Evolutionary conservation across 2,113 vertebrate species (phyloP).

Genomic region (Thamnaconus septentrionalis): DNA sequence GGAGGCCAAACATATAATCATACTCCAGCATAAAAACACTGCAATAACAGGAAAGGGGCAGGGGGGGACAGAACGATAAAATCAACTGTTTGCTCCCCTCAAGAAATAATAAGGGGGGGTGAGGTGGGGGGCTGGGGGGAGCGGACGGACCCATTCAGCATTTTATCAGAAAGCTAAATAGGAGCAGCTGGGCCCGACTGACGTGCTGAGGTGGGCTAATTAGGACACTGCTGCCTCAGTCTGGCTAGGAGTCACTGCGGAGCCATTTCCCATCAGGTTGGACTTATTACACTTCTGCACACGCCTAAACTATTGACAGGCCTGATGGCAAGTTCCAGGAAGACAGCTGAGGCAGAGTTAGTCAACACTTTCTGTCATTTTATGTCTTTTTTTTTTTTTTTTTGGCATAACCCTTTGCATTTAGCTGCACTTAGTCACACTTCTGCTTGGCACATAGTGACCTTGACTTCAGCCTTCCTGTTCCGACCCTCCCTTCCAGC

Average conservation of each 20-base stretch:
- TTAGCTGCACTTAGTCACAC: conserved; percentile 12
- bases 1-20: conserved; percentile 65
- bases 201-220: conserved; percentile 65
- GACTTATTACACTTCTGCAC: conserved; percentile 2
- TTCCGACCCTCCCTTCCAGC: conserved; percentile 56
- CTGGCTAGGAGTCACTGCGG: conserved; percentile 37
- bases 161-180: conserved; percentile 67
- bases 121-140: conserved; percentile 1
- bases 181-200: conserved; percentile 60
- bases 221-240: conserved; percentile 55
- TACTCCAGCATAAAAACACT: conserved; percentile 40
- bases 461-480: conserved; percentile 45
- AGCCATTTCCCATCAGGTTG: conserved; percentile 28
- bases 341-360: neutral
- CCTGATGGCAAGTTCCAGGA: neutral
- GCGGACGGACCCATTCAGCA: conserved; percentile 54
- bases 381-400: no score
- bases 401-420: conserved; percentile 4
- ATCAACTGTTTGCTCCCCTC: conserved; percentile 57
- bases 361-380: neutral
- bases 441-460: conserved; percentile 17
- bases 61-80: conserved; percentile 45
- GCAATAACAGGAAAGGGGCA: conserved; percentile 65
- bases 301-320: conserved; percentile 10
- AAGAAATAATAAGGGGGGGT: conserved; percentile 52